Evolutionary conservation across 2,113 vertebrate species (phyloP).

Genomic region (Vulpes lagopus): DNA sequence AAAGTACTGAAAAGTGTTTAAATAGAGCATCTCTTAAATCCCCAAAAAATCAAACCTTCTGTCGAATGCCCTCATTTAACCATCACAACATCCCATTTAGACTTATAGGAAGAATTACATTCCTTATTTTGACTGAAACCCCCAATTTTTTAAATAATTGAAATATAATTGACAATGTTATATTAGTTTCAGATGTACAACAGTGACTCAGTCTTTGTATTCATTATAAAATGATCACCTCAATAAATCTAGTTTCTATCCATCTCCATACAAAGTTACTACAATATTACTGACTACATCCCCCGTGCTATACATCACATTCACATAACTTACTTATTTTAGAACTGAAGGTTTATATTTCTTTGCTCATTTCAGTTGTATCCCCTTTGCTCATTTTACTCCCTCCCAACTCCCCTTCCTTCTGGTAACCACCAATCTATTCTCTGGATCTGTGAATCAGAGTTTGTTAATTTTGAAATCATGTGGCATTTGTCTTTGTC

Average conservation of each 20-base stretch:
- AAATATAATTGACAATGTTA: background rate
- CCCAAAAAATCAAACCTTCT: background rate
- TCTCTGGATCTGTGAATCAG: background rate
- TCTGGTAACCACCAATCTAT: background rate
- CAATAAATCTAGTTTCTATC: background rate
- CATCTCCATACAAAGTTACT: background rate
- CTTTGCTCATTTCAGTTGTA: background rate
- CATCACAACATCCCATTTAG: background rate
- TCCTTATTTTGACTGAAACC: slow-evolving; percentile 19
- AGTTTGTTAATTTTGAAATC: background rate
- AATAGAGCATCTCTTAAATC: background rate
- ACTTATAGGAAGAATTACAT: background rate
- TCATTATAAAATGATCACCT: background rate
- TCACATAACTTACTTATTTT: background rate
- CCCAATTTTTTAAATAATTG: background rate
- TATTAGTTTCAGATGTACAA: background rate
- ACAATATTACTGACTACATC: background rate
- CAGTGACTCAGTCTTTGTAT: background rate
- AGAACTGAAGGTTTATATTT: background rate
- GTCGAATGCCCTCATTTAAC: background rate
- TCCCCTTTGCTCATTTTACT: background rate
- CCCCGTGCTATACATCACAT: background rate
- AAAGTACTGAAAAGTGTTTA: background rate
- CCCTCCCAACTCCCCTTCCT: background rate
- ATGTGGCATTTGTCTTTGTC: background rate